These are phyloP conservation scores for Spodoptera littoralis DNA, from an alignment of 2,888 invertebrate genomes.

Conservation along the genomic window DNA sequence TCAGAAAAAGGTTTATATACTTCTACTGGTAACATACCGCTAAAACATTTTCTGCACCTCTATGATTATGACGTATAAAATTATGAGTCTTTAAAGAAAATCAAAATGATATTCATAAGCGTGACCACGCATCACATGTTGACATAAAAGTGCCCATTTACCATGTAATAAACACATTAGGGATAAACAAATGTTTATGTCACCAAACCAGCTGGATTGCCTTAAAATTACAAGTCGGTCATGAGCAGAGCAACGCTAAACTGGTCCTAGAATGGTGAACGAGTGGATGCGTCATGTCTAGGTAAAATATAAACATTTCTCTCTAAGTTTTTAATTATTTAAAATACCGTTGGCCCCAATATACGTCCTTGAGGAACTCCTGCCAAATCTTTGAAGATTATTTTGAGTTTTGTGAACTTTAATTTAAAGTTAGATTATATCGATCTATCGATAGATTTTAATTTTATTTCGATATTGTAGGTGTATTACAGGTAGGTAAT, in stretches of 20 bases:
- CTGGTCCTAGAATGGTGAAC: slow-evolving; percentile 38
- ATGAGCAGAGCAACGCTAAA: slow-evolving; percentile 61
- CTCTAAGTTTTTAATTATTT: not conserved
- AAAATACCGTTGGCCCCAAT: not conserved
- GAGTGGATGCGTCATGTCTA: slow-evolving; percentile 18
- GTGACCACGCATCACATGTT: slow-evolving; percentile 29
- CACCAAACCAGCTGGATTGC: slow-evolving; percentile 62
- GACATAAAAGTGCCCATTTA: slow-evolving; percentile 8
- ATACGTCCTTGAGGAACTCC: slow-evolving; percentile 10
- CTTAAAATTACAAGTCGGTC: slow-evolving; percentile 70
- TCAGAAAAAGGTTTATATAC: too few relatives aligned
- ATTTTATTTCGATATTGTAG: too few relatives aligned
- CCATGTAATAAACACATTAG: slow-evolving; percentile 38
- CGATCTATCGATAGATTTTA: too few relatives aligned
- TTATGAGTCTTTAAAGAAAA: not conserved
- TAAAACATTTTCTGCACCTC: slow-evolving; percentile 2
- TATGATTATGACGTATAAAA: too few relatives aligned
- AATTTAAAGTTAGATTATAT: too few relatives aligned
- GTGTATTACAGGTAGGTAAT: too few relatives aligned
- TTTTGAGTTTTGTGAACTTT: too few relatives aligned
- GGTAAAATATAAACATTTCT: too few relatives aligned
- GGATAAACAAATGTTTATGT: slow-evolving; percentile 46
- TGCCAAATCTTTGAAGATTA: not conserved
- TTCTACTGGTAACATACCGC: too few relatives aligned
- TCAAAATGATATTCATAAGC: slow-evolving; percentile 30